A percentile compares a stretch with the other conserved stretches of the same genome.
Evolutionary conservation across 2,113 vertebrate genomes (phyloP).

Genomic region (Neodon shergylaensis): DNA sequence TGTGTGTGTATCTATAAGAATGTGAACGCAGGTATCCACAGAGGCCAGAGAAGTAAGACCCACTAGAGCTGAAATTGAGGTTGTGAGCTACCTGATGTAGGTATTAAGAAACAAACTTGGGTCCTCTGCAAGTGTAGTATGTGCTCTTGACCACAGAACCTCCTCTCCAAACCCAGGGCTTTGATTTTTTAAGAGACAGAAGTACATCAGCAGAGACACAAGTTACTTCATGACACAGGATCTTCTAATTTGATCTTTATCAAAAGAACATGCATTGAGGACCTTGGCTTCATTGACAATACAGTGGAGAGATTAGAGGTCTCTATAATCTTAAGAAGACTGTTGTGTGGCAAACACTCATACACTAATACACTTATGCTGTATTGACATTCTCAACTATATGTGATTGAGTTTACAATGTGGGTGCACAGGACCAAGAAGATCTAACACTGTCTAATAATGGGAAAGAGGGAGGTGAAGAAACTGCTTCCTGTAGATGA

Average conservation of each 20-base stretch:
- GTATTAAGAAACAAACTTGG: neutral
- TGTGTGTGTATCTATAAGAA: no score
- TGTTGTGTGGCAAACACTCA: neutral
- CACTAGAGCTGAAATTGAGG: neutral
- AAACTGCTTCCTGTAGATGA: neutral
- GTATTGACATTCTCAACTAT: neutral
- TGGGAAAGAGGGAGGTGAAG: neutral
- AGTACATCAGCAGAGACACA: neutral
- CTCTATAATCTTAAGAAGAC: neutral
- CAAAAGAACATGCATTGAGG: neutral
- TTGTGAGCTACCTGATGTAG: neutral
- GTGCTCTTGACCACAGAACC: neutral
- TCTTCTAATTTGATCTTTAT: neutral
- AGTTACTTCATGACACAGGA: neutral
- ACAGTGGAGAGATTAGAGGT: neutral
- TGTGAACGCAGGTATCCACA: no score
- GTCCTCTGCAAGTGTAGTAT: neutral
- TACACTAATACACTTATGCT: neutral
- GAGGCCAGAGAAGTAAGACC: neutral
- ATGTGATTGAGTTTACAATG: neutral
- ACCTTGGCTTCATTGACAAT: neutral
- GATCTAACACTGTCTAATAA: neutral
- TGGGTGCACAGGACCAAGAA: neutral
- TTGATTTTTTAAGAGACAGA: neutral
- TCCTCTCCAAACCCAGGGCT: neutral